Evolutionary conservation across 2,888 invertebrate genomes (phyloP).

Genomic region (Ennomos fuscantarius): DNA sequence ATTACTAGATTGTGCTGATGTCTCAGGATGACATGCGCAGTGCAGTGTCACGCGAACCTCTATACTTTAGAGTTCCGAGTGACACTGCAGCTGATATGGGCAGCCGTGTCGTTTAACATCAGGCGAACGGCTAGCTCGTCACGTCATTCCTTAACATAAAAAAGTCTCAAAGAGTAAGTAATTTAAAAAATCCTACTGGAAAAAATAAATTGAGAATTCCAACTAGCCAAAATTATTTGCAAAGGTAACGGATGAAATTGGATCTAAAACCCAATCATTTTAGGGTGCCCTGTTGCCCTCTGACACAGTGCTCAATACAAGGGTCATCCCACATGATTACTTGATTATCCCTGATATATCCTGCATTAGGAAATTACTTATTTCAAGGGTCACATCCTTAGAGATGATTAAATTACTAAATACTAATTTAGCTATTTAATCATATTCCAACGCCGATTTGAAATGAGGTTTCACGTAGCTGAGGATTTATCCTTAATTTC

Average conservation of each 20-base stretch:
- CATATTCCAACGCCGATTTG: constrained; percentile 2
- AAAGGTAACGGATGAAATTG: constrained; percentile 14
- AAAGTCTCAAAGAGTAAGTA: too few species aligned
- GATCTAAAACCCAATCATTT: constrained; percentile 17
- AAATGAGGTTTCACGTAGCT: too few species aligned
- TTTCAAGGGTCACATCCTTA: constrained; percentile 13
- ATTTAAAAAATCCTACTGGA: neutral
- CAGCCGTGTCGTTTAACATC: too few species aligned
- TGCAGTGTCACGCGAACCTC: too few species aligned
- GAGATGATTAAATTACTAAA: constrained; percentile 17
- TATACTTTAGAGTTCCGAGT: too few species aligned
- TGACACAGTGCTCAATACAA: neutral
- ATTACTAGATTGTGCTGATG: too few species aligned
- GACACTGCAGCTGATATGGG: too few species aligned
- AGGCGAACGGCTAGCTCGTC: too few species aligned
- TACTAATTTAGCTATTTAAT: constrained; percentile 1
- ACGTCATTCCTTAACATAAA: too few species aligned
- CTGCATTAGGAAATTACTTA: constrained; percentile 22
- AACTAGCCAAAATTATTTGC: constrained; percentile 8
- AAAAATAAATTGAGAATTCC: neutral
- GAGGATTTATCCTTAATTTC: too few species aligned
- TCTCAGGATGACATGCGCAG: too few species aligned
- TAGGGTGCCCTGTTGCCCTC: constrained; percentile 8
- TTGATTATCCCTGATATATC: constrained; percentile 22
- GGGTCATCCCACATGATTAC: constrained; percentile 20